Percentiles rank a stretch among this genome's conserved stretches.
Conservation (phyloP, 2,797 vertebrate species). For the Falco biarmicus region DNA sequence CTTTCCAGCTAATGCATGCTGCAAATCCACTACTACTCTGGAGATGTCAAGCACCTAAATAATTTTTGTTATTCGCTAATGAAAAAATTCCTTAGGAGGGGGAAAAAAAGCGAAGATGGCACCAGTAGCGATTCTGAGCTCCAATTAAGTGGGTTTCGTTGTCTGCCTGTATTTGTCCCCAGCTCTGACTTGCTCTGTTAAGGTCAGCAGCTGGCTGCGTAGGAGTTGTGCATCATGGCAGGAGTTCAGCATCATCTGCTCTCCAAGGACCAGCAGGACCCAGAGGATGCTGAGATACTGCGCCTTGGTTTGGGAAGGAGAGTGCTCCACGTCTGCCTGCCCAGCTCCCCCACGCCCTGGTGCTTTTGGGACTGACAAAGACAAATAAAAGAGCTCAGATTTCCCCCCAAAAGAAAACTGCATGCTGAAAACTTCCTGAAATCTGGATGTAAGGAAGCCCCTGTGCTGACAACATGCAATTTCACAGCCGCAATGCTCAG, state of each 20-base stretch:
- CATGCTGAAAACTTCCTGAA: neutral
- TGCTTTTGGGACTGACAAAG: neutral
- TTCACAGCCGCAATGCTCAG: neutral
- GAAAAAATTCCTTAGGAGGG: conserved; percentile 64
- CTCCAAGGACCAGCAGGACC: neutral
- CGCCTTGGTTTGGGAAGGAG: neutral
- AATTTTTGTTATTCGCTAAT: conserved; percentile 69
- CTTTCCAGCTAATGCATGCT: conserved; percentile 64
- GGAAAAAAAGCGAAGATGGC: neutral
- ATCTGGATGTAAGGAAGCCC: neutral
- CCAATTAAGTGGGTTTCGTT: conserved; percentile 67
- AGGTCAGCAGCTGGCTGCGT: conserved; percentile 59
- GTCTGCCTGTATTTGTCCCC: conserved; percentile 62
- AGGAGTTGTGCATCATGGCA: neutral
- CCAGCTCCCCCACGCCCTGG: neutral
- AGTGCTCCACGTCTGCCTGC: fast-evolving
- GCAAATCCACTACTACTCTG: conserved; percentile 59
- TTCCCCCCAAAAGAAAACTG: neutral
- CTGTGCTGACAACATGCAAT: neutral
- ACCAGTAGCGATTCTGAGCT: conserved; percentile 54
- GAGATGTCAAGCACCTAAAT: conserved; percentile 64
- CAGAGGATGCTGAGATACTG: neutral
- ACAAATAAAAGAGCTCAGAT: neutral
- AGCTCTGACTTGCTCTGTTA: conserved; percentile 50
- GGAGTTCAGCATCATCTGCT: neutral